Conservation (phyloP, 1,140 invertebrate genomes). For the Drosophila albomicans region DNA sequence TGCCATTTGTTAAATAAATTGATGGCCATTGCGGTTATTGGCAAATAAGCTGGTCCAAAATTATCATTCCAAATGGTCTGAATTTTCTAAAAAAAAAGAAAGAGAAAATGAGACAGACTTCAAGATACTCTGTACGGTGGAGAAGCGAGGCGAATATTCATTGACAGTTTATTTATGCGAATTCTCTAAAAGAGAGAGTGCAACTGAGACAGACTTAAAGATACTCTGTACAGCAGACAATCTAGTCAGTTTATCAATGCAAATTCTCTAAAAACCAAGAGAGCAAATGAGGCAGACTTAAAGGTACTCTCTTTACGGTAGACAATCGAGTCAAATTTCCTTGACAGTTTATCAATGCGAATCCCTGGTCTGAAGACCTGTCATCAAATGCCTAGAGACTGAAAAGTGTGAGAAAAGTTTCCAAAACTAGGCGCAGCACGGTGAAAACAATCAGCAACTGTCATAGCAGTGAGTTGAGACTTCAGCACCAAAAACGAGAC, state of each 20-base stretch:
- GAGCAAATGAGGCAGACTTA: neutral
- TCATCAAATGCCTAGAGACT: slow-evolving; percentile 21
- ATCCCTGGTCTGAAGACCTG: slow-evolving; percentile 22
- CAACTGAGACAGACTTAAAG: too few relatives aligned
- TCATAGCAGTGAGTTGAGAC: slow-evolving; percentile 73
- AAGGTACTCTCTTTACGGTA: neutral
- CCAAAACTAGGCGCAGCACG: slow-evolving; percentile 6
- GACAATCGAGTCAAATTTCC: slow-evolving; percentile 1
- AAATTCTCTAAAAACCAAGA: neutral
- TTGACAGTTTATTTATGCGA: too few relatives aligned
- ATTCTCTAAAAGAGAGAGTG: too few relatives aligned
- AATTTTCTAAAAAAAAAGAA: slow-evolving; percentile 22
- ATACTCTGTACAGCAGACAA: too few relatives aligned
- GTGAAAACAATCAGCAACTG: slow-evolving; percentile 58
- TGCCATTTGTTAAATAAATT: slow-evolving; percentile 82
- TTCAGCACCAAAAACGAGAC: slow-evolving; percentile 64
- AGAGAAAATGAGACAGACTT: neutral
- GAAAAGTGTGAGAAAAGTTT: neutral
- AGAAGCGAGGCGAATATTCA: neutral
- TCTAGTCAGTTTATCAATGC: too few relatives aligned
- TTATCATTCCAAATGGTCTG: slow-evolving; percentile 28
- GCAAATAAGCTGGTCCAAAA: slow-evolving; percentile 61
- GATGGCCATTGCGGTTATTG: slow-evolving; percentile 72
- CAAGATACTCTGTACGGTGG: neutral
- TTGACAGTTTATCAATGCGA: slow-evolving; percentile 35